Evolutionary conservation across 2,113 vertebrate species (phyloP), one percentile per base, ranked within the genome.

Genomic region (Phylloscopus whistleri): DNA sequence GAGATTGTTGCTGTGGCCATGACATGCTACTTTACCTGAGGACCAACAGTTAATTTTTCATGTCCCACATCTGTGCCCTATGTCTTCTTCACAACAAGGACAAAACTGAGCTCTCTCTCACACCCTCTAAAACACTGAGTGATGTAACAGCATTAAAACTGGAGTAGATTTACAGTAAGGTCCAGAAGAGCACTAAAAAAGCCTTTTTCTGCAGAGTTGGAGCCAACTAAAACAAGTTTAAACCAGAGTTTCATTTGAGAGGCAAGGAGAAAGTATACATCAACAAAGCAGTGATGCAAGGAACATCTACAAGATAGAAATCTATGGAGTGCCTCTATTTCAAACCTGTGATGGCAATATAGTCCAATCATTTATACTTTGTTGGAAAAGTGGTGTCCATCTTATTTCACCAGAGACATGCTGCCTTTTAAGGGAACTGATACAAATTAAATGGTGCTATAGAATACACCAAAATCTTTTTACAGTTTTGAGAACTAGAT

Each of bases 221-320:
- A 84, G 69, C 48, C 89, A 89, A 87, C 48, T 62, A n/a, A 75
- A 94, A 59, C 53, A 86, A 62, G 76, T 72, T 89, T 84, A 67
- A 87, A 59, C 27, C 70, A 75, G 51, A 83, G n/a, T 90, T 84
- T 77, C 46, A 46, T 87, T 64, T n/a, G 22, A 87, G 76, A 75
- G n/a, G 89, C 77, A 75, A 78, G 77, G 56, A 94, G 27, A 49
- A 92, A 79, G 60, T 49, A 90, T 92, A 92, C 56, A 95, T 97
- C 94, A 95, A 76, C 87, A 93, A 89, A 91, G 91, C 91, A 94
- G 73, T 0, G 89, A 95, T 92, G 93, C 89, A 95, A 90, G 44
- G 83, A 86, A 89, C 94, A 95, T 89, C 74, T 84, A 84, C 84
- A 94, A 95, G 91, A 97, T 6, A 75, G 87, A 97, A 92, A 53